A percentile compares a stretch with the other conserved stretches of the same genome.
These are phyloP conservation scores for Xyrichtys novacula DNA, from an alignment of 2,797 vertebrate species.

Conservation along the genomic window DNA sequence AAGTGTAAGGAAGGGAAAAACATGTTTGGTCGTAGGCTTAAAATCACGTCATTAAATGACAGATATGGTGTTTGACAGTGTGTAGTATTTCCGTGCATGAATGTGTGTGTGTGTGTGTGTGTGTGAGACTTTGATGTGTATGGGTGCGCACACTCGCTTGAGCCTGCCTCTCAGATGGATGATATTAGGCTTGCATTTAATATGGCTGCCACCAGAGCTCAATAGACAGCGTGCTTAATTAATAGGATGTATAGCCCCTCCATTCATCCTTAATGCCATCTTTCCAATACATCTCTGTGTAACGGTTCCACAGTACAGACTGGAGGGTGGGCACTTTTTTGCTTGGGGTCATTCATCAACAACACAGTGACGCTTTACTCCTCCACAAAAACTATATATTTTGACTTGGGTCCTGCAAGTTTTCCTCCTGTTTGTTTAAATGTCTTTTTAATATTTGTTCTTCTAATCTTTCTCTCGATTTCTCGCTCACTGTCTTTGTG, in stretches of 20 bases:
- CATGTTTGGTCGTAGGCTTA: neutral
- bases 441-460: neutral
- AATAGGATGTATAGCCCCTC: constrained; percentile 68
- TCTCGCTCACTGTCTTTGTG: too few species aligned
- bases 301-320: constrained; percentile 45
- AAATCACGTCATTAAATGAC: constrained; percentile 21
- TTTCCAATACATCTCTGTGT: constrained; percentile 64
- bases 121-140: neutral
- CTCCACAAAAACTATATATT: constrained; percentile 14
- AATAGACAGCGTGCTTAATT: constrained; percentile 73
- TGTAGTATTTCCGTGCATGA: neutral
- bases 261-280: constrained; percentile 78
- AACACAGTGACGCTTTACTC: neutral
- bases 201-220: constrained; percentile 66
- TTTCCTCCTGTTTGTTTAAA: constrained; percentile 24
- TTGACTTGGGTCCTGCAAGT: constrained; percentile 8
- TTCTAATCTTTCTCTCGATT: neutral
- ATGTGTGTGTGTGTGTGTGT: neutral
- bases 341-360: constrained; percentile 58
- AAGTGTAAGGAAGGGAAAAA: neutral
- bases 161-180: constrained; percentile 67
- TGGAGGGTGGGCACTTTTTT: constrained; percentile 16
- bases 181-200: constrained; percentile 61
- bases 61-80: constrained; percentile 1
- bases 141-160: neutral